These are phyloP conservation scores for Tribolium madens DNA, from an alignment of 1,140 invertebrate genomes.

Conservation along the genomic window DNA sequence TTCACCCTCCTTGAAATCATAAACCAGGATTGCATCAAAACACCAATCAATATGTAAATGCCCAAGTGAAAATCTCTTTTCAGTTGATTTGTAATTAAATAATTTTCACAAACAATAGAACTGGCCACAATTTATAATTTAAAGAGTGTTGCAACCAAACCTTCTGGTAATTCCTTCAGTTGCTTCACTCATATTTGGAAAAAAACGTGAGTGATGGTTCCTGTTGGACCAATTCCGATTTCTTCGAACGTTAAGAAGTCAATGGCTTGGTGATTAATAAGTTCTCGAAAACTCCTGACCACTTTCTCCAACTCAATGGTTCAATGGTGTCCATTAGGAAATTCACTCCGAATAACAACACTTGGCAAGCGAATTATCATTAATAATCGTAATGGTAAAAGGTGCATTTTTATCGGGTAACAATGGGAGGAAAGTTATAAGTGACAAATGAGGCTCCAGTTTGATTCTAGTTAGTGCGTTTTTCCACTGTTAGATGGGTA, in stretches of 20 bases:
- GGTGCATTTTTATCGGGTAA: not conserved
- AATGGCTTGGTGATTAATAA: slow-evolving; percentile 54
- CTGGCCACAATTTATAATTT: not conserved
- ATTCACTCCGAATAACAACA: slow-evolving; percentile 38
- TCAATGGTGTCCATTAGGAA: slow-evolving; percentile 50
- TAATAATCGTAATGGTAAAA: slow-evolving; percentile 19
- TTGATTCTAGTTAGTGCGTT: not conserved
- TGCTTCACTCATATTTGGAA: slow-evolving; percentile 10
- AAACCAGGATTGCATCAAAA: not conserved
- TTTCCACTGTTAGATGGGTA: not conserved
- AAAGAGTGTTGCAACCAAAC: not conserved
- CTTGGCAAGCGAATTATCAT: slow-evolving; percentile 39
- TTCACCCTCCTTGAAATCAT: not conserved
- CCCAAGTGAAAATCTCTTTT: not conserved
- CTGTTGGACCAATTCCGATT: slow-evolving; percentile 37
- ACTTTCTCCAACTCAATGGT: slow-evolving; percentile 50
- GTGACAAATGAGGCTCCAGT: not conserved
- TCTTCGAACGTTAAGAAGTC: slow-evolving; percentile 50
- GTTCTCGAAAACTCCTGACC: slow-evolving; percentile 53
- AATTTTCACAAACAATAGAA: not conserved
- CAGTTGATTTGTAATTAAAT: not conserved
- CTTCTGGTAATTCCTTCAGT: slow-evolving; percentile 13
- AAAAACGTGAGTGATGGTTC: slow-evolving; percentile 12
- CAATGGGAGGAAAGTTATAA: slow-evolving; percentile 22
- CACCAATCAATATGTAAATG: not conserved